These are phyloP conservation scores for Mesocentrotus franciscanus DNA, from an alignment of 53 echinoderm and acorn worm genomes.

Conservation along the genomic window DNA sequence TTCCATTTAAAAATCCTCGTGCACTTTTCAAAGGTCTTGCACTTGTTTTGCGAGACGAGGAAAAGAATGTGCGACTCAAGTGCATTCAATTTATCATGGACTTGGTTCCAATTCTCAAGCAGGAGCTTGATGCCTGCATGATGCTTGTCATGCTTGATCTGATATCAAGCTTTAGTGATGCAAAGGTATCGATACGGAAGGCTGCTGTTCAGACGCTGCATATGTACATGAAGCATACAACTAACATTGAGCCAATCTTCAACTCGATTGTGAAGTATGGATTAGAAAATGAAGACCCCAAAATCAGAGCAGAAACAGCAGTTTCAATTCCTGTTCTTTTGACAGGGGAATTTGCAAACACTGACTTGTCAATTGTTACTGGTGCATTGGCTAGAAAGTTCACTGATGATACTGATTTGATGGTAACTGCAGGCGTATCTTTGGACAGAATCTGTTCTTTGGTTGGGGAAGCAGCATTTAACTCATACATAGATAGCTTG, in stretches of 20 bases:
- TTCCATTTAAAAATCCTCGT: slow-evolving; percentile 83
- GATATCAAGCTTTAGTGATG: slow-evolving; percentile 87
- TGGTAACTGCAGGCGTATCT: slow-evolving; percentile 76
- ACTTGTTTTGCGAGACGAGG: slow-evolving; percentile 76
- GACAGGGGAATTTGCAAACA: slow-evolving; percentile 85
- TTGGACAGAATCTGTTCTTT: slow-evolving; percentile 82
- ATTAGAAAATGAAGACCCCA: slow-evolving; percentile 85
- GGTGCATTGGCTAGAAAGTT: slow-evolving; percentile 85
- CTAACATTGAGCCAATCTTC: slow-evolving; percentile 85
- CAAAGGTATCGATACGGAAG: slow-evolving; percentile 82
- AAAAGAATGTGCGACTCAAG: slow-evolving; percentile 84
- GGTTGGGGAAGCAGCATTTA: slow-evolving; percentile 87
- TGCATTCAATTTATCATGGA: slow-evolving; percentile 91
- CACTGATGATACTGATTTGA: slow-evolving; percentile 79
- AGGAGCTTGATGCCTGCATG: slow-evolving; percentile 94
- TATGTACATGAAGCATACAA: slow-evolving; percentile 92
- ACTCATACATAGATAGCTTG: slow-evolving; percentile 80
- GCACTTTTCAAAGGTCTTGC: slow-evolving; percentile 86
- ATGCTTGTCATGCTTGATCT: slow-evolving; percentile 82
- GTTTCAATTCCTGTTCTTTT: slow-evolving; percentile 88
- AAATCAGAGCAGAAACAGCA: slow-evolving; percentile 85
- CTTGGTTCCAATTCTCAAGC: slow-evolving; percentile 87
- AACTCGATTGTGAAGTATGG: slow-evolving; percentile 88
- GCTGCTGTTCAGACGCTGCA: slow-evolving; percentile 91
- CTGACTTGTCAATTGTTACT: slow-evolving; percentile 86